These are phyloP conservation scores for Gorilla gorilla DNA, from an alignment of 2,113 vertebrate species.

Conservation along the genomic window DNA sequence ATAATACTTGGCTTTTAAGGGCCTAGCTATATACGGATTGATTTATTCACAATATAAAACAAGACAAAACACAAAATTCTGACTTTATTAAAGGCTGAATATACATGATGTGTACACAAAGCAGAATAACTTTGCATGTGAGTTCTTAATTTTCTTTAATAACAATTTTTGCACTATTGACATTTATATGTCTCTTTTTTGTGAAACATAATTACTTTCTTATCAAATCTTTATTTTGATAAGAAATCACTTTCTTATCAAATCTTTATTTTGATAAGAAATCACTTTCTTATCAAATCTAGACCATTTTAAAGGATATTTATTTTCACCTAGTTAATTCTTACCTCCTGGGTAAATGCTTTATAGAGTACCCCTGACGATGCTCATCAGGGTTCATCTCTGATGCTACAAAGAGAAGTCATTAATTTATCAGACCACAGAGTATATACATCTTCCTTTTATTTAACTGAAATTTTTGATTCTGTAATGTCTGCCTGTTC, in stretches of 20 bases:
- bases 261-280: not conserved
- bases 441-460: not conserved
- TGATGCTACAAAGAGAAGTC: not conserved
- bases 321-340: not conserved
- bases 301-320: not conserved
- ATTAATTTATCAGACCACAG: not conserved
- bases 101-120: not conserved
- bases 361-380: accelerated
- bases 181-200: not conserved
- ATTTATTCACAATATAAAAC: not conserved
- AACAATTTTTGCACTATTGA: not conserved
- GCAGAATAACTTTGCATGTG: not conserved
- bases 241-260: no score
- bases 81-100: not conserved
- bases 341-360: not conserved
- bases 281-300: not conserved
- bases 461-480: not conserved
- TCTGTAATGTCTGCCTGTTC: not conserved
- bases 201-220: not conserved
- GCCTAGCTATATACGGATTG: not conserved
- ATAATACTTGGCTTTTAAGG: not conserved
- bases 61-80: not conserved
- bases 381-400: not conserved
- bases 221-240: not conserved
- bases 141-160: not conserved